phyloP scores from a whole-genome alignment of 1,140 invertebrate species.

The Drosophila carrolli region DNA sequence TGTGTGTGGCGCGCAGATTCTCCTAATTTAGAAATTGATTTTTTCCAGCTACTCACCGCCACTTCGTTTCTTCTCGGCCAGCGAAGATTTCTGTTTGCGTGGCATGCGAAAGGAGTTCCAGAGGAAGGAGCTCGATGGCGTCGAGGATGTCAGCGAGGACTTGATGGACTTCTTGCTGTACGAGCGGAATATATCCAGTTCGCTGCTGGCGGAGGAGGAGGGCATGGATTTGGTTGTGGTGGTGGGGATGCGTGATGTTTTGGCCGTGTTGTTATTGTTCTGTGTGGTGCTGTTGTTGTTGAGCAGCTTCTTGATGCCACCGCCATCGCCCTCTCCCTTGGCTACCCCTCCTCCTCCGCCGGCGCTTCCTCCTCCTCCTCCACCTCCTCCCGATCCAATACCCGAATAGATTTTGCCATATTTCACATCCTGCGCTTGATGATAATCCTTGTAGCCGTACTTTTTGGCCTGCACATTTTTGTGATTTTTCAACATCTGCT shows the following conservation, averaged over 20 bases:
- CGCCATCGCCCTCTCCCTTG: not conserved
- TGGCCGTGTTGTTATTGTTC: slow-evolving; percentile 55
- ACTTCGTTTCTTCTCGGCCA: slow-evolving; percentile 45
- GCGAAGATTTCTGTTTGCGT: slow-evolving; percentile 66
- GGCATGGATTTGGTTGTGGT: slow-evolving; percentile 45
- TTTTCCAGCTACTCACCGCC: slow-evolving; percentile 33
- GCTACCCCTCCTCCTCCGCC: not conserved
- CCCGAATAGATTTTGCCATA: slow-evolving; percentile 59
- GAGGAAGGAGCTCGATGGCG: slow-evolving; percentile 63
- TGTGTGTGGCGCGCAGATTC: slow-evolving; percentile 1
- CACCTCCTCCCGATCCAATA: not conserved
- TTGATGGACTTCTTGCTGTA: slow-evolving; percentile 37
- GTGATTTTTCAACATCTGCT: slow-evolving; percentile 84
- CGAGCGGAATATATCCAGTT: slow-evolving; percentile 64
- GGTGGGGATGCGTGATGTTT: slow-evolving; percentile 61
- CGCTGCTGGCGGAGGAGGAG: slow-evolving; percentile 30
- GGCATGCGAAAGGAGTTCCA: slow-evolving; percentile 83
- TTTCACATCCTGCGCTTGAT: slow-evolving; percentile 74
- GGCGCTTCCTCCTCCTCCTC: not conserved
- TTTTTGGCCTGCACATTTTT: slow-evolving; percentile 78
- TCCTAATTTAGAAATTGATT: slow-evolving; percentile 36
- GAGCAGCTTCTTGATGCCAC: slow-evolving; percentile 59
- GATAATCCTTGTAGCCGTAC: slow-evolving; percentile 73
- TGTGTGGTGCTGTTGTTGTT: slow-evolving; percentile 33
- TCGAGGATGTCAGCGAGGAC: slow-evolving; percentile 35